Evolutionary conservation across 2,888 invertebrate genomes (phyloP).

Genomic region (Drosophila hamatofila): DNA sequence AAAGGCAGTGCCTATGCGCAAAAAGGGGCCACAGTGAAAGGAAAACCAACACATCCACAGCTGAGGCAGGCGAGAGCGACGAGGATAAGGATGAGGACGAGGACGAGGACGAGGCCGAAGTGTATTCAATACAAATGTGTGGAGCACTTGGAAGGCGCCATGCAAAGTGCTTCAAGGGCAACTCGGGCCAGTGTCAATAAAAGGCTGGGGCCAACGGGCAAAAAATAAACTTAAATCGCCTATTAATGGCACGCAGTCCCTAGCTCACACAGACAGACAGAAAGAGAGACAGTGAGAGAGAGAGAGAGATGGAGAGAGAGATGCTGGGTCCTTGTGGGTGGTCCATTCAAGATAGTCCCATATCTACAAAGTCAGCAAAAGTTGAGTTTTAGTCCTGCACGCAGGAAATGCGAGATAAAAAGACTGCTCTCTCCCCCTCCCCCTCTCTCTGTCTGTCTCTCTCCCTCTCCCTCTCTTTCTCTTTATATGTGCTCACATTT

Average conservation of each 20-base stretch:
- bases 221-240: slow-evolving; percentile 79
- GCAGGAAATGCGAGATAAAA: slow-evolving; percentile 52
- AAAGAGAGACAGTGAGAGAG: slow-evolving; percentile 1
- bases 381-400: slow-evolving; percentile 63
- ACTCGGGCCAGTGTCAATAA: slow-evolving; percentile 65
- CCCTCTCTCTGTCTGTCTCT: slow-evolving; percentile 4
- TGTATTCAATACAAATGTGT: slow-evolving; percentile 26
- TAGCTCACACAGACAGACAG: slow-evolving; percentile 12
- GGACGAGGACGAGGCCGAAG: background rate
- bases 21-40: slow-evolving; percentile 36
- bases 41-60: slow-evolving; percentile 47
- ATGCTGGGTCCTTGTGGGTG: slow-evolving; percentile 10
- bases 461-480: slow-evolving; percentile 3
- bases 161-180: slow-evolving; percentile 33
- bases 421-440: slow-evolving; percentile 20
- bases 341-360: slow-evolving; percentile 37
- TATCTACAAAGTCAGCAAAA: slow-evolving; percentile 74
- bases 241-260: slow-evolving; percentile 62
- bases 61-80: background rate
- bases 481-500: background rate
- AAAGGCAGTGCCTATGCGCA: slow-evolving; percentile 57
- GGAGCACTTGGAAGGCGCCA: slow-evolving; percentile 39
- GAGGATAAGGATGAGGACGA: too few species aligned
- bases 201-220: slow-evolving; percentile 62
- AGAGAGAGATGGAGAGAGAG: background rate